Evolutionary conservation across 2,888 invertebrate species (phyloP), one percentile per base, ranked within the genome.

Genomic region (Caprella mutica): DNA sequence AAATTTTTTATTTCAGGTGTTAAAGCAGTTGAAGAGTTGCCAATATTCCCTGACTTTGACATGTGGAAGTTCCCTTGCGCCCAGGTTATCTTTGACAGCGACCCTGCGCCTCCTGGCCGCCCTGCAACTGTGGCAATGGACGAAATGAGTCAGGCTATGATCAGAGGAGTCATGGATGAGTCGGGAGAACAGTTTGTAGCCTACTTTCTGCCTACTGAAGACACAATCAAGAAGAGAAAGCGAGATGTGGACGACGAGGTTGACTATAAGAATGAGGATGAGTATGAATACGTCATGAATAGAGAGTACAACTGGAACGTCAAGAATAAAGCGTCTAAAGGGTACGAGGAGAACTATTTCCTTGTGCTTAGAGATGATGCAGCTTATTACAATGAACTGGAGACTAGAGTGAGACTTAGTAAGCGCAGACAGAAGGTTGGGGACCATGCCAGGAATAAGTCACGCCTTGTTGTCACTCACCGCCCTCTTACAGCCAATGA

Each of bases 231-330:
- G 66, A 96, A 97, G 74, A 79, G 96, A 27, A 82, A 88, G 56
- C 78, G 83, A 40, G 96, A 97, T 70, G 79, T 85, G 51, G 77
- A 79, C 0, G 84, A 84, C 46, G 79, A 77, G 27, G 76, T 86
- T 19, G 82, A 87, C 0, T 93, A 90, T 71, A 82, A 84, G 70
- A 92, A 92, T 43, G 91, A 85, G 1, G 86, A 89, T 66, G 87
- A 88, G 55, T 98, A 98, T 70, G 94, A 97, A 68, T 98, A 97
- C 70, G 86, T 88, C 73, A 88, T 98, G 83, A 91, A 94, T 0
- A 80, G 98, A 64, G 97, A 98, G 71, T 99, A 98, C 73, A 96
- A 94, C 72, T 99, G 97, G 97, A 96, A 94, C 71, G 96, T 97
- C 21, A 96, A 97, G 74, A 96, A 92, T 73, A 96, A 96, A 74